Evolutionary conservation across 2,113 vertebrate species (phyloP), one percentile per base, ranked within the genome.

Genomic region (Hemicordylus capensis): DNA sequence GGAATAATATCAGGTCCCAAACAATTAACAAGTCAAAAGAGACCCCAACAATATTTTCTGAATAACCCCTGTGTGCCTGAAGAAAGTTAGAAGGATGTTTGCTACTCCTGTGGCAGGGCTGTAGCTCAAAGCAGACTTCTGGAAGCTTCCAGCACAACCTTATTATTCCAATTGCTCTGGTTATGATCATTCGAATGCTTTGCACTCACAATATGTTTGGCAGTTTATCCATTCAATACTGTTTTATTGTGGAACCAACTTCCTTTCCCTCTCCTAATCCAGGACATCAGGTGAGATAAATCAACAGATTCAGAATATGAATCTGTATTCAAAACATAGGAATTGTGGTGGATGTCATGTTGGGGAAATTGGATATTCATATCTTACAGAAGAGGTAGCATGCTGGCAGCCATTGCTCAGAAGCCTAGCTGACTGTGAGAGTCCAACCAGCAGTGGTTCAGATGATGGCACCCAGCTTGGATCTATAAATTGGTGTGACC

Each of bases 131-230:
- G 15, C 39, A 20, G 7, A 31, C 80, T 44, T 72, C 34, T 1
- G 46, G 63, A 39, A 72, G 63, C 24, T 63, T 87, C 64, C 37
- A 48, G 19, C 20, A n/a, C n/a, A 56, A 44, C 24, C 67, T 87
- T 78, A 83, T 83, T 87, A 87, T 87, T 83, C 75, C 46, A 78
- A 64, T 78, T 42, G 66, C 56, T 42, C 46, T 26, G 26, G 26
- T 72, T 72, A 83, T 44, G 75, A 87, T 83, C 64, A 54, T 72
- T 87, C 54, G 78, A 63, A 80, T 82, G 80, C 80, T 63, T 87
- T n/a, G 37, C 14, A 12, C 56, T 73, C 56, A 19, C 80, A 63
- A 83, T 81, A 46, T 81, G 63, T 58, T 67, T 80, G 72, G 64
- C 39, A 66, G 70, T 76, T 73, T 44, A 67, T 75, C 85, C 79